A percentile compares a stretch with the other conserved stretches of the same genome.
Evolutionary conservation across 2,113 vertebrate genomes (phyloP).

Genomic region (Vicugna pacos): DNA sequence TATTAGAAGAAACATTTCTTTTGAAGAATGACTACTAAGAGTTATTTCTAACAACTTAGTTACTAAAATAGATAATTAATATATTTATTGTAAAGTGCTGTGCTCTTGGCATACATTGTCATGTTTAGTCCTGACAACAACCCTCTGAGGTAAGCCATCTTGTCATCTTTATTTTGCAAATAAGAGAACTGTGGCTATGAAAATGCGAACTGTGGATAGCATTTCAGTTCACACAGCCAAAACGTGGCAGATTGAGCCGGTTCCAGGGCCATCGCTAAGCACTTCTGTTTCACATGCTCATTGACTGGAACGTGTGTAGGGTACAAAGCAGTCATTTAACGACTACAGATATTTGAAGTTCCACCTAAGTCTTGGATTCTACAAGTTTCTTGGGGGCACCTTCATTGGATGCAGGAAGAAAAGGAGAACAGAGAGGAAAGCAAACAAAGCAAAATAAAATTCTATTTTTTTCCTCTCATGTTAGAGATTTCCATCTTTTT

Average conservation of each 20-base stretch:
- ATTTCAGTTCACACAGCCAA: background rate
- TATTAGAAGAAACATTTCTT: constrained; percentile 1
- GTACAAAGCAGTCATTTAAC: background rate
- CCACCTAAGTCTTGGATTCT: background rate
- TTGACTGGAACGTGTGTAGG: background rate
- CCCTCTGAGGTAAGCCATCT: background rate
- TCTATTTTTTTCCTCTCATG: background rate
- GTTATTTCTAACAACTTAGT: constrained; percentile 41
- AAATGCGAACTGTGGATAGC: background rate
- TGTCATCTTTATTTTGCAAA: constrained; percentile 30
- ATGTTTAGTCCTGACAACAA: background rate
- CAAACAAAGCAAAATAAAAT: background rate
- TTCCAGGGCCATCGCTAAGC: background rate
- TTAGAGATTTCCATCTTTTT: background rate
- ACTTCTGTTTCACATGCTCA: background rate
- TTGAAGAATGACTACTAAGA: background rate
- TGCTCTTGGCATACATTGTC: background rate
- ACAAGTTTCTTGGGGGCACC: background rate
- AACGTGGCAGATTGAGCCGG: background rate
- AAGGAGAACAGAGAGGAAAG: background rate
- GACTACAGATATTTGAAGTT: background rate
- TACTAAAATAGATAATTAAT: background rate
- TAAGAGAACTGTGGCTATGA: background rate
- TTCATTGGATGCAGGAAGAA: background rate
- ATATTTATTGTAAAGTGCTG: constrained; percentile 29